Conservation (phyloP, 1,140 invertebrate genomes). For the Euura lappo region DNA sequence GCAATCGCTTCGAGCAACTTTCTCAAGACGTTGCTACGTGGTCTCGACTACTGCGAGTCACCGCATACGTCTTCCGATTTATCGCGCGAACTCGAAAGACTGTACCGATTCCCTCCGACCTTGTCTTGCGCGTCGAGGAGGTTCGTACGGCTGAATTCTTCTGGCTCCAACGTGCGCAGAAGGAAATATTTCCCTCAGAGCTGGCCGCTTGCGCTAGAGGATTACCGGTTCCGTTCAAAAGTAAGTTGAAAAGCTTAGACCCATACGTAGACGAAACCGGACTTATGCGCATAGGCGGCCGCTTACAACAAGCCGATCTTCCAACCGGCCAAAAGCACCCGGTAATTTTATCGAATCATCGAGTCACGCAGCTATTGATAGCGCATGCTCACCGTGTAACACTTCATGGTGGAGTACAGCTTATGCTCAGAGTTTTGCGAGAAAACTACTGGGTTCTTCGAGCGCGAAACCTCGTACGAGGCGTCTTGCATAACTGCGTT, state of each 20-base stretch:
- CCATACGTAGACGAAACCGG: conserved; percentile 21
- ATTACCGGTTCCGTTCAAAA: too few species aligned
- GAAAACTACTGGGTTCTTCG: conserved; percentile 35
- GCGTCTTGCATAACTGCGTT: conserved; percentile 32
- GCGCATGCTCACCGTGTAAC: conserved; percentile 34
- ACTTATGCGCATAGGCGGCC: conserved; percentile 27
- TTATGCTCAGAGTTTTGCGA: conserved; percentile 27
- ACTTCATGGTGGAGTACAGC: conserved; percentile 44
- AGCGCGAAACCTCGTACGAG: conserved; percentile 12
- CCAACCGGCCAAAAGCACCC: conserved; percentile 24
- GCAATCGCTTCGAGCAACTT: too few species aligned
- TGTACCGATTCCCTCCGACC: too few species aligned
- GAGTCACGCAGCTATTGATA: conserved; percentile 34
- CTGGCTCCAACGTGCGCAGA: too few species aligned
- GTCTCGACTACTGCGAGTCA: too few species aligned
- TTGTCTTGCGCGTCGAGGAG: too few species aligned
- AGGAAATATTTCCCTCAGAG: too few species aligned
- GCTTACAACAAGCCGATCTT: conserved; percentile 19
- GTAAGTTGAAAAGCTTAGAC: neutral
- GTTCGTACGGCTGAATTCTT: too few species aligned
- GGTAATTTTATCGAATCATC: conserved; percentile 24
- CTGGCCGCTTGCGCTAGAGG: too few species aligned
- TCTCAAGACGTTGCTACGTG: too few species aligned
- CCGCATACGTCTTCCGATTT: too few species aligned
- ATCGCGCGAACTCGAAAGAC: too few species aligned